Evolutionary conservation across 2,888 invertebrate genomes (phyloP).

Genomic region (Pecten maximus): DNA sequence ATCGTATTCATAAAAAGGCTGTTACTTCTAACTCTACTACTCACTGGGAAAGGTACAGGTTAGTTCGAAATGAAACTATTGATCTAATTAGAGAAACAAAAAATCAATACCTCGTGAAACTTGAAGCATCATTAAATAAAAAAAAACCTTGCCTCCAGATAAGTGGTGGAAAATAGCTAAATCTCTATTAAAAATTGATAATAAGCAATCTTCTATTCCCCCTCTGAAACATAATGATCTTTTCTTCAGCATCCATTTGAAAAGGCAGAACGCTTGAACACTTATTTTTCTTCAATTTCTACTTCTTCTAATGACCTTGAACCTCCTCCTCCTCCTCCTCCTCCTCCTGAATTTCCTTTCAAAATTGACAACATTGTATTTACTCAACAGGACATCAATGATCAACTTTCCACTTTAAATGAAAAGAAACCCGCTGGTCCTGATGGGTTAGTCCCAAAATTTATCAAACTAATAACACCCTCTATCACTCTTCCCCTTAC

Average conservation of each 20-base stretch:
- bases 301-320: neutral
- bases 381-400: neutral
- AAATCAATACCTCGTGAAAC: too few species aligned
- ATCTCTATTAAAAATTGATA: neutral
- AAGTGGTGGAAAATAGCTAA: too few species aligned
- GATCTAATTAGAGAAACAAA: too few species aligned
- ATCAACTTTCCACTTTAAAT: neutral
- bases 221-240: too few species aligned
- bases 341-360: too few species aligned
- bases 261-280: neutral
- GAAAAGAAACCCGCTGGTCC: neutral
- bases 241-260: neutral
- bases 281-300: slow-evolving; percentile 1
- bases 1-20: neutral
- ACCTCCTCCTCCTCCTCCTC: too few species aligned
- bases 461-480: neutral
- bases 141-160: too few species aligned
- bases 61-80: too few species aligned
- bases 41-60: too few species aligned
- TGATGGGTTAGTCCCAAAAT: neutral
- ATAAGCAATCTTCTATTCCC: neutral
- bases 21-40: neutral
- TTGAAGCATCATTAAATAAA: too few species aligned
- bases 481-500: neutral
- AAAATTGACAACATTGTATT: too few species aligned